Evolutionary conservation across 1,140 invertebrate genomes (phyloP).

Genomic region (Cherax destructor): DNA sequence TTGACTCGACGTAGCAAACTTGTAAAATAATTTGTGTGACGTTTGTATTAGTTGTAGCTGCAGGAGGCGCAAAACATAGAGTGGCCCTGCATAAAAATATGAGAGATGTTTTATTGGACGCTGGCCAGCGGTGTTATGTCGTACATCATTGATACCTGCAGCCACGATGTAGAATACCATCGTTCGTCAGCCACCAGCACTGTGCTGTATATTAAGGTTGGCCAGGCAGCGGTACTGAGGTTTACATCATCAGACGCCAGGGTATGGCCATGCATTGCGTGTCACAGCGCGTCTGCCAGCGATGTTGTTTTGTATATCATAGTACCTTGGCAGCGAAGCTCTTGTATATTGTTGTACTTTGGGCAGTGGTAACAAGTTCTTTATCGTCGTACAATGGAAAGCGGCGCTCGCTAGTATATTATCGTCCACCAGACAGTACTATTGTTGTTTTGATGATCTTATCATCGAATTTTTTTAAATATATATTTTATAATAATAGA

Average conservation of each 20-base stretch:
- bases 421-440: neutral
- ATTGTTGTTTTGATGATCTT: neutral
- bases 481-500: neutral
- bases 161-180: neutral
- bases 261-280: neutral
- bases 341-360: neutral
- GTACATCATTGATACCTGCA: neutral
- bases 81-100: neutral
- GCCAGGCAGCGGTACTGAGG: slow-evolving; percentile 10
- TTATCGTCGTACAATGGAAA: neutral
- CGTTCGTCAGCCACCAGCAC: neutral
- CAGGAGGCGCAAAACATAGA: neutral
- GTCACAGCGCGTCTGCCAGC: neutral
- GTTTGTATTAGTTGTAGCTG: neutral
- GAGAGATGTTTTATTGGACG: neutral
- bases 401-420: neutral
- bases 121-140: slow-evolving; percentile 6
- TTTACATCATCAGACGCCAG: neutral
- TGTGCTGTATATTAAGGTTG: slow-evolving; percentile 15
- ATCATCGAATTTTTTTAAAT: neutral
- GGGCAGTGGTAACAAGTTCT: neutral
- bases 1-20: neutral
- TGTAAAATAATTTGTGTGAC: neutral
- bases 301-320: neutral
- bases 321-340: neutral